Evolutionary conservation across 1,140 invertebrate species (phyloP).

Genomic region (Centruroides sculpturatus): DNA sequence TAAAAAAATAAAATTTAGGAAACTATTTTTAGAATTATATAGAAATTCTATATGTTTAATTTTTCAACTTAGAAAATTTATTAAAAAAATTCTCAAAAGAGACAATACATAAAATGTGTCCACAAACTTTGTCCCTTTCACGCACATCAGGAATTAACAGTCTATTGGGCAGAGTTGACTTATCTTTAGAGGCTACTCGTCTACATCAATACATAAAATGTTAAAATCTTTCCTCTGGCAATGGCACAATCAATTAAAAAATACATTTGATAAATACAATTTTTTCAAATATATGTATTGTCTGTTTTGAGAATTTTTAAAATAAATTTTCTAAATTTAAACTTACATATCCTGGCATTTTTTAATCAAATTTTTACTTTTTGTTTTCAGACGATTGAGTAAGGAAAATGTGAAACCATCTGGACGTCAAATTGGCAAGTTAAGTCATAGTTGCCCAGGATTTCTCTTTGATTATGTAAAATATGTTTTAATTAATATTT

Average conservation of each 20-base stretch:
- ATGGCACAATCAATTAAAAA: too few species aligned
- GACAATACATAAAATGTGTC: background rate
- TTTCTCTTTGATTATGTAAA: conserved; percentile 83
- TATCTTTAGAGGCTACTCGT: background rate
- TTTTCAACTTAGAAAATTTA: too few species aligned
- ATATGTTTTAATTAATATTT: conserved; percentile 30
- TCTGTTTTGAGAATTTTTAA: background rate
- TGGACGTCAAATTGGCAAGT: conserved; percentile 86
- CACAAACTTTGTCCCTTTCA: too few species aligned
- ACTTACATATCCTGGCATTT: background rate
- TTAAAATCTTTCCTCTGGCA: too few species aligned
- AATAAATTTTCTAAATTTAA: background rate
- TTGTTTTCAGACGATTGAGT: conserved; percentile 51
- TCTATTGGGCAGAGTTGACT: too few species aligned
- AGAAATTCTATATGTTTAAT: too few species aligned
- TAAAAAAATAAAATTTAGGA: background rate
- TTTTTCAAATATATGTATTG: too few species aligned
- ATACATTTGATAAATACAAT: too few species aligned
- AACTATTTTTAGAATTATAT: too few species aligned
- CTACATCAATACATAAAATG: too few species aligned
- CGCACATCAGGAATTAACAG: too few species aligned
- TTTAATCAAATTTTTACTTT: background rate
- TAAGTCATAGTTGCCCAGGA: conserved; percentile 88
- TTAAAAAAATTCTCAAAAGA: background rate
- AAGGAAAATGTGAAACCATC: conserved; percentile 98